Base-by-base conservation (phyloP, 2,888 invertebrate genomes). In the Rhagonycha lutea region DNA sequence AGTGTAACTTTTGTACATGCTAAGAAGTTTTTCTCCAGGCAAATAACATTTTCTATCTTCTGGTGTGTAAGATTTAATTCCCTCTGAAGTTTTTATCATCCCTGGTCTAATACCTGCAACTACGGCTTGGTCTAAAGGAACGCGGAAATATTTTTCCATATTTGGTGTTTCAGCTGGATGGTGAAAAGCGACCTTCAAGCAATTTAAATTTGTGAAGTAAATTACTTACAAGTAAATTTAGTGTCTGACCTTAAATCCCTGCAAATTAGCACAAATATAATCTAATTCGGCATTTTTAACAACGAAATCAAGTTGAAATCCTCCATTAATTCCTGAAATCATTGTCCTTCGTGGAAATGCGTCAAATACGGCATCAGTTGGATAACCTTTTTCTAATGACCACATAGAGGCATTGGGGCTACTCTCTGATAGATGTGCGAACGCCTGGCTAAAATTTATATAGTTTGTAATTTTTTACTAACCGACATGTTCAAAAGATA, bases 281-380 rank as follows among this genome's bases (percentile, higher is more conserved):
- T 93, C 93, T 70, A 91, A 87, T 82, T 93, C 92, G 23, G 18
- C 11, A 47, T 24, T n/a, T 14, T 11, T 14, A 8, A 32, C 23
- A 18, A 18, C 9, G 2, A 61, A 24, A 10, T 24, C 26, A 11
- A 47, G 7, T 14, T 60, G 32, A 47, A 69, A 24, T 11, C 69
- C 69, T 18, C 28, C 28, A 12, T 62, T 14, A 14, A 24, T 28
- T 10, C 61, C 28, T 9, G 62, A 24, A n/a, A 32, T 11, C n/a
- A 63, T 14, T 4, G 73, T 73, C 63, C 73, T 73, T 73, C 11
- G 28, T 7, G 73, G 73, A 32, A 62, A 73, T 11, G 69, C 23
- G 11, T 69, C 23, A 3, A 69, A 62, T 12, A 18, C 26, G 8
- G 73, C 61, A 12, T 69, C 29, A 12, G 11, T 10, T 8, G 5